Percentiles rank a stretch among this genome's conserved stretches.
These are phyloP conservation scores for Hyposoter didymator DNA, from an alignment of 2,888 invertebrate genomes.

Conservation along the genomic window DNA sequence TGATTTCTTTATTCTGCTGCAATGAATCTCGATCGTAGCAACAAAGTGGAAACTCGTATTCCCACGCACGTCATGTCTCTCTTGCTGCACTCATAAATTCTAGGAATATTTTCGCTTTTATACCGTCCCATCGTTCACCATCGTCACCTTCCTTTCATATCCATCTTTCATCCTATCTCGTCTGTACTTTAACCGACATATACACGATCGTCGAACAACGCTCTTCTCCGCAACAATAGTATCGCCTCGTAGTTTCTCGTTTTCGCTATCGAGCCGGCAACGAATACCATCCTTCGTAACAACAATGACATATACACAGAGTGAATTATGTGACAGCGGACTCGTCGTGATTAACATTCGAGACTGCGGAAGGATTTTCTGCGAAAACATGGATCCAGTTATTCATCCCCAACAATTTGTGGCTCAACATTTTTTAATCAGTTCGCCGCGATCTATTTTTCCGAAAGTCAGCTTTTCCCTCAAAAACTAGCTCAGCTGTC, in stretches of 20 bases:
- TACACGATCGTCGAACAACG: slow-evolving; percentile 6
- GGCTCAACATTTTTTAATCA: background rate
- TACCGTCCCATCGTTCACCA: background rate
- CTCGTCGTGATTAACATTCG: slow-evolving; percentile 32
- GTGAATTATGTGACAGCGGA: slow-evolving; percentile 51
- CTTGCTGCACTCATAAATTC: background rate
- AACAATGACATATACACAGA: slow-evolving; percentile 25
- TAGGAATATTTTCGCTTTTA: background rate
- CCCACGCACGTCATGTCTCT: background rate
- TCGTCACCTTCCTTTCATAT: slow-evolving; percentile 44
- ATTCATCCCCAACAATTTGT: background rate
- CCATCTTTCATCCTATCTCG: slow-evolving; percentile 34
- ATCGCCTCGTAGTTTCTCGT: slow-evolving; percentile 50
- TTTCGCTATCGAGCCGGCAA: slow-evolving; percentile 41
- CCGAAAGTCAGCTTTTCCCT: background rate
- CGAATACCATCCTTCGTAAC: slow-evolving; percentile 44
- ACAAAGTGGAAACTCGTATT: background rate
- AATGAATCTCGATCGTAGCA: background rate
- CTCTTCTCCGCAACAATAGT: slow-evolving; percentile 30
- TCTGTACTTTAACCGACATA: slow-evolving; percentile 45
- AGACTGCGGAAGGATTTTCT: background rate
- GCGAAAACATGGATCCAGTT: background rate
- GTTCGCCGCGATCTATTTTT: background rate
- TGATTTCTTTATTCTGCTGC: background rate
- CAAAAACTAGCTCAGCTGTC: too few species aligned